Conservation (phyloP, 1,140 invertebrate genomes). For the Pseudomyrmex flavicornis region DNA sequence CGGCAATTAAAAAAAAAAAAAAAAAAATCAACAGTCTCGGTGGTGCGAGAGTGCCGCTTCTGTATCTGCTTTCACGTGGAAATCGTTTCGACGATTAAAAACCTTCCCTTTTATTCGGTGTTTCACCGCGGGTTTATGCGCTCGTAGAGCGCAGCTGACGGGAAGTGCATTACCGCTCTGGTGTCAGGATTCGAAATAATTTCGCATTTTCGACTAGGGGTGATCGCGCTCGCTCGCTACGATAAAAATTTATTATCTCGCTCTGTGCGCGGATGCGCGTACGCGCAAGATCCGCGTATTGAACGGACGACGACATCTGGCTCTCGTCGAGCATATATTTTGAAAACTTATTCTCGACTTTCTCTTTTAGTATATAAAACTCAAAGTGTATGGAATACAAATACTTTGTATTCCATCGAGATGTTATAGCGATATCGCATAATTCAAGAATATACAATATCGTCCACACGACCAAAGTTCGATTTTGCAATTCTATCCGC, state of each 20-base stretch:
- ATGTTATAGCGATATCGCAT: neutral
- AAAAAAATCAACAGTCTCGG: constrained; percentile 22
- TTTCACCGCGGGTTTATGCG: constrained; percentile 46
- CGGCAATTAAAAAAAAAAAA: constrained; percentile 42
- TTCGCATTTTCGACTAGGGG: constrained; percentile 57
- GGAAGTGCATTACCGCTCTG: constrained; percentile 69
- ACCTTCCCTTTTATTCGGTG: constrained; percentile 70
- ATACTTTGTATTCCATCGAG: neutral
- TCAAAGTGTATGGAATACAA: neutral
- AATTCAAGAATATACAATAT: neutral
- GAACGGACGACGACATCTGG: neutral
- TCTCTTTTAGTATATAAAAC: neutral
- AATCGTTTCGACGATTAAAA: constrained; percentile 66
- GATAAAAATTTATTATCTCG: constrained; percentile 74
- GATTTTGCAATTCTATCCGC: neutral
- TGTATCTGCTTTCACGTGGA: neutral
- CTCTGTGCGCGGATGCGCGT: constrained; percentile 28
- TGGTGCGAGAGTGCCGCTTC: neutral
- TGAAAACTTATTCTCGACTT: neutral
- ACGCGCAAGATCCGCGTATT: neutral
- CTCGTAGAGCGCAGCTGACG: constrained; percentile 73
- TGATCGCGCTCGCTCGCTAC: constrained; percentile 16
- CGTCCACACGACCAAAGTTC: neutral
- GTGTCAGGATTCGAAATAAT: constrained; percentile 71
- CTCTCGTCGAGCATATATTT: neutral